A percentile compares a stretch with the other conserved stretches of the same genome.
These are phyloP conservation scores for Timandra comae DNA, from an alignment of 2,888 invertebrate genomes.

Conservation along the genomic window DNA sequence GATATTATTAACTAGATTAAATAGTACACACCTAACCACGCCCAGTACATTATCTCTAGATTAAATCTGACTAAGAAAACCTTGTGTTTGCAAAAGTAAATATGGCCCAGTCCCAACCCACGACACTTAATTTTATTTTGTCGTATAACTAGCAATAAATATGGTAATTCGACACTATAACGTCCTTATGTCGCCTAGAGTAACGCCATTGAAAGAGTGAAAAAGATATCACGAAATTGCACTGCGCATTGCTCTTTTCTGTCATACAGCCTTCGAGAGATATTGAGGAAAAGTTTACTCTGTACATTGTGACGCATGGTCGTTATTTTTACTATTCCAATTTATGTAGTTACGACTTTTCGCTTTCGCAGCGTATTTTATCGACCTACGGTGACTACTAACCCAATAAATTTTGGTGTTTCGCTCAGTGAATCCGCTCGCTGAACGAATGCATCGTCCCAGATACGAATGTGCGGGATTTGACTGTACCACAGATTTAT, in stretches of 20 bases:
- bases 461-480: constrained; percentile 65
- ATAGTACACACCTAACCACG: too few relatives aligned
- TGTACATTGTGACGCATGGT: constrained; percentile 56
- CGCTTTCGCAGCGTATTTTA: constrained; percentile 57
- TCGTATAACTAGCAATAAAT: constrained; percentile 73
- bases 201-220: constrained; percentile 66
- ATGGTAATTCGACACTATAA: constrained; percentile 74
- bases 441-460: constrained; percentile 74
- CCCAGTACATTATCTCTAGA: neutral
- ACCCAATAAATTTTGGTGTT: constrained; percentile 77
- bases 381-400: constrained; percentile 76
- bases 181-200: constrained; percentile 72
- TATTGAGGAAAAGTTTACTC: constrained; percentile 56
- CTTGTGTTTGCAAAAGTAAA: constrained; percentile 16
- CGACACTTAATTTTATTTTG: constrained; percentile 63
- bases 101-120: constrained; percentile 48
- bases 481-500: constrained; percentile 51
- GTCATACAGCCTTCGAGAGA: constrained; percentile 56
- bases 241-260: constrained; percentile 74
- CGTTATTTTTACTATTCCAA: constrained; percentile 52
- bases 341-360: constrained; percentile 61
- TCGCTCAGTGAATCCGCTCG: constrained; percentile 72
- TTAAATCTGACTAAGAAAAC: constrained; percentile 6
- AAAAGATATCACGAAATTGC: constrained; percentile 76
- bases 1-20: too few relatives aligned